Conservation (phyloP, 2,113 vertebrate genomes). For the Hippotragus niger region DNA sequence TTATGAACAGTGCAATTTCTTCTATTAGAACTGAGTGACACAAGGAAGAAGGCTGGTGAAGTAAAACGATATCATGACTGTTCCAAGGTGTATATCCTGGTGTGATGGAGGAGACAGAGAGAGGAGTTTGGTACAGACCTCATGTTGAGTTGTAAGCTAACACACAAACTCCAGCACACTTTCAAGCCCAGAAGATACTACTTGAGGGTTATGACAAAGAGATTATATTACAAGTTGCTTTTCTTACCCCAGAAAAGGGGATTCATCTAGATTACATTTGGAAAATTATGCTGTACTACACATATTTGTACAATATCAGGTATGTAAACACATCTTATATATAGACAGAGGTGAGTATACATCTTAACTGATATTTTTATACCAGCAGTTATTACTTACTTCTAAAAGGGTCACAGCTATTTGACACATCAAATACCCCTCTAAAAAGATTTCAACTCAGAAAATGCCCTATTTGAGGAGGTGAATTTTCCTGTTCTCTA, state of each 20-base stretch:
- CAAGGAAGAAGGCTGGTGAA: neutral
- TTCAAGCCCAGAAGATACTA: neutral
- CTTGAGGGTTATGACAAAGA: neutral
- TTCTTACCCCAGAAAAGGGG: neutral
- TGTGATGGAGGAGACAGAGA: neutral
- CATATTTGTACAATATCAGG: neutral
- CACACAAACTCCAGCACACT: neutral
- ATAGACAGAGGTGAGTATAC: neutral
- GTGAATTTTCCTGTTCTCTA: slow-evolving; percentile 10
- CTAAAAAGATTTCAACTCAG: slow-evolving; percentile 45
- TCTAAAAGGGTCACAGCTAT: neutral
- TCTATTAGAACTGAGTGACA: neutral
- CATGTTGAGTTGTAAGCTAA: neutral
- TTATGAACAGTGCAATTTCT: neutral
- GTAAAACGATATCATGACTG: neutral
- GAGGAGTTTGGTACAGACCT: neutral
- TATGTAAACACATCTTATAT: neutral
- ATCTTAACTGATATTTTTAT: neutral
- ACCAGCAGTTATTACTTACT: slow-evolving; percentile 32
- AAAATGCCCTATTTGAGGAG: slow-evolving; percentile 35
- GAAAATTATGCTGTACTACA: neutral
- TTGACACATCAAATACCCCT: neutral
- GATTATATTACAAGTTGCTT: neutral
- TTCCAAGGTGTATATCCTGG: neutral
- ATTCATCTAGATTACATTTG: neutral